Conservation (phyloP, 2,888 invertebrate species). For the Apotomis capreana region DNA sequence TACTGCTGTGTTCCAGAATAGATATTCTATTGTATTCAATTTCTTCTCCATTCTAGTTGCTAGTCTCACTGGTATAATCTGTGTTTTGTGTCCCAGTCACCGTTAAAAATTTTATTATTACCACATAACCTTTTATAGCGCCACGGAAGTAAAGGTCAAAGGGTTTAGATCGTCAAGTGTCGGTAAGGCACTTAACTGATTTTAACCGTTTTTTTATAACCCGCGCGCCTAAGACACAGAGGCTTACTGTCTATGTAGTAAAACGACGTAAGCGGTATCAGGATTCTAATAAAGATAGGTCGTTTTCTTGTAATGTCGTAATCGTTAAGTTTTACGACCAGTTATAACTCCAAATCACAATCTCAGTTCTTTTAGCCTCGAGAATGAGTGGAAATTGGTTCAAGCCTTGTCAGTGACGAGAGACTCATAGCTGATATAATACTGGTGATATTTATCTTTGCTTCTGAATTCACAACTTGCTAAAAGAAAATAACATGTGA, state of each 20-base stretch:
- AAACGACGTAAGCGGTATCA: not conserved
- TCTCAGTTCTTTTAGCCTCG: not conserved
- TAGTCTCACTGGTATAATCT: not conserved
- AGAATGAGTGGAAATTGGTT: not conserved
- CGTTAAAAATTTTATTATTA: not conserved
- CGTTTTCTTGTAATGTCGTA: not conserved
- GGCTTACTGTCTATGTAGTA: not conserved
- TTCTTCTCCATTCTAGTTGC: too few species aligned
- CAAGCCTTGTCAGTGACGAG: too few species aligned
- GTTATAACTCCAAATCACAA: slow-evolving; percentile 13
- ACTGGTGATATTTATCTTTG: too few species aligned
- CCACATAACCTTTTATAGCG: not conserved
- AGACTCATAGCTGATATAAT: too few species aligned
- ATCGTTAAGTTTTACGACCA: slow-evolving; percentile 12
- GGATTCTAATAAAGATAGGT: not conserved
- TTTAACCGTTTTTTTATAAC: slow-evolving; percentile 22
- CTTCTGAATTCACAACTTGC: too few species aligned
- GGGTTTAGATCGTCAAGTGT: slow-evolving; percentile 21
- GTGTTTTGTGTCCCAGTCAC: too few species aligned
- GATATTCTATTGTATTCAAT: too few species aligned
- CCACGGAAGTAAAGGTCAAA: slow-evolving; percentile 3
- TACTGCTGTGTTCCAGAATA: too few species aligned
- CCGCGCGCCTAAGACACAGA: slow-evolving; percentile 8
- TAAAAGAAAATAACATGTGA: too few species aligned
- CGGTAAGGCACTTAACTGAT: slow-evolving; percentile 8